Evolutionary conservation across 2,888 invertebrate species (phyloP).

Genomic region (Hyposoter didymator): DNA sequence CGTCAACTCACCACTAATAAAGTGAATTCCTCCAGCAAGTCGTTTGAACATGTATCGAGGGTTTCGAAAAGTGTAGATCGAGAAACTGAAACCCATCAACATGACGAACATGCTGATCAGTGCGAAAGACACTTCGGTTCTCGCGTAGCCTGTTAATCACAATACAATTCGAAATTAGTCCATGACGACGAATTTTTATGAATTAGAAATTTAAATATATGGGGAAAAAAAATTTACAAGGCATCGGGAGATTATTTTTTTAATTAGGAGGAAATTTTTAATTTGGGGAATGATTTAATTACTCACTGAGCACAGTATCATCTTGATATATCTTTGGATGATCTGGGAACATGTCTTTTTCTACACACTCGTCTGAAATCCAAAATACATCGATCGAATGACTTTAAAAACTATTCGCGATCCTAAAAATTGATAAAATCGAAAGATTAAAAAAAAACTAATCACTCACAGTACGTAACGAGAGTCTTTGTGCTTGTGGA

Average conservation of each 20-base stretch:
- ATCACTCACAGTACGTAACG: conserved; percentile 71
- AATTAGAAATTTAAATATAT: conserved; percentile 13
- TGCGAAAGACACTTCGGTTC: conserved; percentile 94
- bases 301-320: conserved; percentile 38
- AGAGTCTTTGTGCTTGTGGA: conserved; percentile 63
- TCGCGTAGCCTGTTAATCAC: conserved; percentile 89
- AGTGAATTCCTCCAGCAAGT: conserved; percentile 93
- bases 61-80: conserved; percentile 93
- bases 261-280: neutral
- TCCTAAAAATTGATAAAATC: neutral
- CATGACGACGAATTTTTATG: neutral
- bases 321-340: conserved; percentile 44
- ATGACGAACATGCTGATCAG: conserved; percentile 93
- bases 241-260: neutral
- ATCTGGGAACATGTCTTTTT: conserved; percentile 86
- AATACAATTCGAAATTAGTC: neutral
- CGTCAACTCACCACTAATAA: conserved; percentile 89
- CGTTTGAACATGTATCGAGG: conserved; percentile 96
- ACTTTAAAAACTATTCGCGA: neutral
- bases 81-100: conserved; percentile 92
- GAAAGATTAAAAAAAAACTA: neutral
- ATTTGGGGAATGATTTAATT: neutral
- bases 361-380: conserved; percentile 86
- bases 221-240: neutral
- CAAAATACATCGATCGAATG: conserved; percentile 30